A percentile compares a stretch with the other conserved stretches of the same genome.
Evolutionary conservation across 2,113 vertebrate genomes (phyloP).

Genomic region (Triplophysa rosa): DNA sequence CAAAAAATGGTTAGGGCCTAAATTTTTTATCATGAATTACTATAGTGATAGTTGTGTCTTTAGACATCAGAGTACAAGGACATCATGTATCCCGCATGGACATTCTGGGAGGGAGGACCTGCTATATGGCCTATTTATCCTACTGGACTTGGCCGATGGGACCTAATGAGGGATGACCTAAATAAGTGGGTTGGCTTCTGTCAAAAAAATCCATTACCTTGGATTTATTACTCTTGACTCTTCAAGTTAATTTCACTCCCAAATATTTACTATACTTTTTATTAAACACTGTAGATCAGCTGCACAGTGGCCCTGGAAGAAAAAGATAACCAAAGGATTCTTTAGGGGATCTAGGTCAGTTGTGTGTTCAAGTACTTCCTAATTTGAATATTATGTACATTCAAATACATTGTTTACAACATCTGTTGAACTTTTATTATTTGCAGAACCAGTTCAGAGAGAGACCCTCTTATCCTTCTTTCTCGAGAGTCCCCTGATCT

Average conservation of each 20-base stretch:
- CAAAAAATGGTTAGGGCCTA: neutral
- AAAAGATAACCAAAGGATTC: conserved; percentile 89
- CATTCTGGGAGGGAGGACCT: conserved; percentile 98
- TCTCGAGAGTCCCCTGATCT: conserved; percentile 88
- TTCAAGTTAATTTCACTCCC: too few species aligned
- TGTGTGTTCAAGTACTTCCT: neutral
- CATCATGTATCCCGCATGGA: conserved; percentile 99
- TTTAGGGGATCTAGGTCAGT: conserved; percentile 94
- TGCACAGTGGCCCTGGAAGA: conserved; percentile 89
- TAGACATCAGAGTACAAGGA: conserved; percentile 92
- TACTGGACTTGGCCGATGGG: conserved; percentile 94
- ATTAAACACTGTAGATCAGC: conserved; percentile 78
- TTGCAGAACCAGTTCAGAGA: conserved; percentile 90
- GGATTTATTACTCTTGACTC: too few species aligned
- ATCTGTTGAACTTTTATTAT: neutral
- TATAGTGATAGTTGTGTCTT: neutral
- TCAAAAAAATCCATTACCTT: neutral
- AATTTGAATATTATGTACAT: neutral
- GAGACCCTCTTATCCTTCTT: conserved; percentile 93
- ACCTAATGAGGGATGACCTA: conserved; percentile 92
- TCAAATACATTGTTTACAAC: neutral
- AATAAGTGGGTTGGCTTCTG: conserved; percentile 71
- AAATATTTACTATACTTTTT: neutral
- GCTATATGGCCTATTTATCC: conserved; percentile 99
- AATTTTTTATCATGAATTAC: neutral